Conservation (phyloP, 2,888 invertebrate species). For the Eupsilia transversa region DNA sequence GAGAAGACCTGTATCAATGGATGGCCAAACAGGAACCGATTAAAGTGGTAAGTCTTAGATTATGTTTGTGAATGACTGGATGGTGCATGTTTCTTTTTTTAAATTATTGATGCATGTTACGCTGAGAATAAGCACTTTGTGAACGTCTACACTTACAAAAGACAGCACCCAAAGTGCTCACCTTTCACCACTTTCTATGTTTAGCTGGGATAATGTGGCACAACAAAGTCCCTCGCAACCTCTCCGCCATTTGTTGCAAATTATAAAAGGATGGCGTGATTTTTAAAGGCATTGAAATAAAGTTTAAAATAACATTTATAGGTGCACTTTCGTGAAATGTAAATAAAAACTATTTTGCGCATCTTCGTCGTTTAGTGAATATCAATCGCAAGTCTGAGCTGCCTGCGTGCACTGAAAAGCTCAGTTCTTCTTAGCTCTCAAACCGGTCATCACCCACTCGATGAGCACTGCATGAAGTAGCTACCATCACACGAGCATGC, state of each 20-base stretch:
- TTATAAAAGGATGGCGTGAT: not conserved
- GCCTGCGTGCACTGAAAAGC: not conserved
- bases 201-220: not conserved
- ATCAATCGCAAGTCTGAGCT: not conserved
- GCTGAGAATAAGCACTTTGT: not conserved
- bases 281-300: not conserved
- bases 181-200: not conserved
- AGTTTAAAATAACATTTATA: not conserved
- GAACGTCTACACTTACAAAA: not conserved
- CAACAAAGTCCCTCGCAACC: not conserved
- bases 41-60: constrained; percentile 79
- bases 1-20: constrained; percentile 98
- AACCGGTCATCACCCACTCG: not conserved
- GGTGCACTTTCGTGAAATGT: constrained; percentile 6
- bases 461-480: constrained; percentile 34
- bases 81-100: constrained; percentile 19
- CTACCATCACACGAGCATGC: constrained; percentile 35
- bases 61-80: constrained; percentile 3
- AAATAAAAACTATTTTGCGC: not conserved
- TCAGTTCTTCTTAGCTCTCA: not conserved
- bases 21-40: constrained; percentile 97
- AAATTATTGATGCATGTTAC: not conserved
- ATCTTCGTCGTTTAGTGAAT: not conserved
- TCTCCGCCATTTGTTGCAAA: not conserved
- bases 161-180: not conserved